Percentiles rank a stretch among this genome's conserved stretches.
These are phyloP conservation scores for Cephalopachus bancanus DNA, from an alignment of 2,797 vertebrate genomes.

Conservation along the genomic window DNA sequence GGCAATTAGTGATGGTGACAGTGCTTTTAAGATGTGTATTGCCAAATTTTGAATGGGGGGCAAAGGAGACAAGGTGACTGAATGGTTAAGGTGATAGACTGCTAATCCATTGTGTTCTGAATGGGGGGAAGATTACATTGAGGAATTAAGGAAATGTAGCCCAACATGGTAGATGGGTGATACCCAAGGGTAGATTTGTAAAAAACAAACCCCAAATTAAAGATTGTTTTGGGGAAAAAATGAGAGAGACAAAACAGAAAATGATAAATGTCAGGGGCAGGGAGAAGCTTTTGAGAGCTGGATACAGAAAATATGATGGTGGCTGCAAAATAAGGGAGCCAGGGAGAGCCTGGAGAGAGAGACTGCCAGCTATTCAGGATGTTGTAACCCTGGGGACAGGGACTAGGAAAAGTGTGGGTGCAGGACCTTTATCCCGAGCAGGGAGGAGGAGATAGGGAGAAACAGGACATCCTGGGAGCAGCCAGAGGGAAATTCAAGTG, in stretches of 20 bases:
- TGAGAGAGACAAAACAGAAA: not conserved
- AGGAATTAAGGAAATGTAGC: conserved; percentile 2
- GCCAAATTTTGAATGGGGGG: not conserved
- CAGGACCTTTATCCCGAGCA: conserved; percentile 28
- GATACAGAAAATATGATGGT: not conserved
- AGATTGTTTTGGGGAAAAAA: not conserved
- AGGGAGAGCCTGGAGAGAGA: conserved; percentile 40
- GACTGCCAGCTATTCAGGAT: conserved; percentile 25
- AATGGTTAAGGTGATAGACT: no score
- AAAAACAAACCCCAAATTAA: not conserved
- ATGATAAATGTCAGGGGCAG: not conserved
- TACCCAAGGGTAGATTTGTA: not conserved
- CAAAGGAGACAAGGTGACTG: not conserved
- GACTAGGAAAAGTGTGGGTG: not conserved
- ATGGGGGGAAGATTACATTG: not conserved
- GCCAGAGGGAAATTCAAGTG: conserved; percentile 65
- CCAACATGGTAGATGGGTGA: not conserved
- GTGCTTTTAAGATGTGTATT: conserved; percentile 45
- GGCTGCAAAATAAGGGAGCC: not conserved
- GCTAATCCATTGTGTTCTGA: not conserved
- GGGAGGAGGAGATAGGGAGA: conserved; percentile 47
- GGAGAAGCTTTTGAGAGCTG: conserved; percentile 39
- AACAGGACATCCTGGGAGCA: conserved; percentile 68
- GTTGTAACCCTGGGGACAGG: not conserved
- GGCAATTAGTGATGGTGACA: not conserved